Base-by-base conservation (phyloP, 2,797 vertebrate genomes). In the Cynopterus sphinx region DNA sequence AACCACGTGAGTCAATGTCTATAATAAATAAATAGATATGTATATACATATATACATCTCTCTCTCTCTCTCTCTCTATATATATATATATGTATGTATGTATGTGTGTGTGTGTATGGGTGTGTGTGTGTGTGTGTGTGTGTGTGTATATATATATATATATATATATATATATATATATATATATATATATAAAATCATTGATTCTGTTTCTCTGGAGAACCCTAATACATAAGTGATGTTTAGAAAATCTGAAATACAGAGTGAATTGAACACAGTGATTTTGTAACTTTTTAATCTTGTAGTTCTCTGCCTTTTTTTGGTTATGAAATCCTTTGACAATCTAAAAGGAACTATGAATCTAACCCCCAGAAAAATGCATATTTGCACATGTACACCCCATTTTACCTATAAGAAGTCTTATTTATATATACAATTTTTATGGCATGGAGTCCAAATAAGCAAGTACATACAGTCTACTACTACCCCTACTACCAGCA, bases 221-320 rank as follows among this genome's bases (percentile, higher is more conserved):
- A 55, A 71, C 16, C 24, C 74, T 46, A 26, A 71, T 51, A 67
- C 9, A 59, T 57, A 86, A 82, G 5, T 49, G 46, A 79, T 94
- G 13, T n/a, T 88, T 86, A 94, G n/a, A 70, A 95, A 91, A 86
- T 43, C 26, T 89, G 57, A 97, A 95, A 41, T 84, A 59, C 11
- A 49, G 51, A 71, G 22, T 21, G 79, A 28, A 51, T 33, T 70
- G 24, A 28, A 57, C 39, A 71, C 5, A 96, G 49, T 71, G 31
- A 84, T 67, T 55, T 70, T 83, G 9, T 87, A 85, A 55, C 9
- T 17, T 73, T 94, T 49, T 68, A 57, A 9, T 65, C 12, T 31
- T 61, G n/a, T 46, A 36, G 6, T 9, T 39, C 87, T 94, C 43
- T n/a, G 16, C 31, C 12, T 68, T 84, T 87, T 87, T 74, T 51